Evolutionary conservation across 2,797 vertebrate species (phyloP).

Genomic region (Sylvia borin): DNA sequence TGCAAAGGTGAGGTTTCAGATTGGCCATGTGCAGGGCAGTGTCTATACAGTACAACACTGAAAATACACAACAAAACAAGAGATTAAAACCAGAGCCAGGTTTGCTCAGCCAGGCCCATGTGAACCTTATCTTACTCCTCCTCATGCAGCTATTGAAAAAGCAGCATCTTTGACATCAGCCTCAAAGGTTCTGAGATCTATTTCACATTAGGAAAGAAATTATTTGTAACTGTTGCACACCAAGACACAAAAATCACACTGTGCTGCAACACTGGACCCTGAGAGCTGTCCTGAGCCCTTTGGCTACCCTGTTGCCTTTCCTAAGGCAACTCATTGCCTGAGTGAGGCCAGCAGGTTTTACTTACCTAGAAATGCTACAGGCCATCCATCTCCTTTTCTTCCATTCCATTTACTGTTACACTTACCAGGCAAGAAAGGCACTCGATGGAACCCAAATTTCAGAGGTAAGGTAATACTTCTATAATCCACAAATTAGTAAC

Average conservation of each 20-base stretch:
- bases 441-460: background rate
- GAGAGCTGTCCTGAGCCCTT: background rate
- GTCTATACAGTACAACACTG: background rate
- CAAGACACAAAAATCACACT: background rate
- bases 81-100: background rate
- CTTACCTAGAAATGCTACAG: background rate
- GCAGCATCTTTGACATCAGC: background rate
- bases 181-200: background rate
- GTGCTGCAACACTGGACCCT: background rate
- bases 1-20: background rate
- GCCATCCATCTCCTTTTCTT: background rate
- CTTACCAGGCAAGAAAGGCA: background rate
- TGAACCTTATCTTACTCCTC: background rate
- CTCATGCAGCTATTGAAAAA: background rate
- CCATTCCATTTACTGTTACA: background rate
- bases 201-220: background rate
- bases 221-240: background rate
- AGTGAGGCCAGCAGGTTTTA: background rate
- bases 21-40: accelerated
- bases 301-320: background rate
- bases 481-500: accelerated
- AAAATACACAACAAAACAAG: background rate
- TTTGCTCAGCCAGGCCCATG: background rate
- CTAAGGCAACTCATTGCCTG: background rate
- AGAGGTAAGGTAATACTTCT: background rate